A percentile compares a stretch with the other conserved stretches of the same genome.
Evolutionary conservation across 2,888 invertebrate genomes (phyloP).

Genomic region (Hirtodrosophila histrioides): DNA sequence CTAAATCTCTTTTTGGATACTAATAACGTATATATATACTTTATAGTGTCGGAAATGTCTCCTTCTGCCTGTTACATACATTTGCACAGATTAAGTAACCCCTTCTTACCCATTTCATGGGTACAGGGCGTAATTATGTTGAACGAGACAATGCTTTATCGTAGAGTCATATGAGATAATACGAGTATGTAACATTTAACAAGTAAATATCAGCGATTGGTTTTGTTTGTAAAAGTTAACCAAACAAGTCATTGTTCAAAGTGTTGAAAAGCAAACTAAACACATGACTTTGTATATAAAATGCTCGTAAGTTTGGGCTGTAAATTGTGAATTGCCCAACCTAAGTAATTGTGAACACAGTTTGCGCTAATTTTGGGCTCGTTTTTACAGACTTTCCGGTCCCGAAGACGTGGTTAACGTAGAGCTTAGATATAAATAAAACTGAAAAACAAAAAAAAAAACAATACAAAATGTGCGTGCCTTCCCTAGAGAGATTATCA

Average conservation of each 20-base stretch:
- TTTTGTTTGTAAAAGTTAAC: background rate
- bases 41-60: too few species aligned
- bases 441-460: conserved; percentile 6
- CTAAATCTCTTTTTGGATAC: too few species aligned
- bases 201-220: background rate
- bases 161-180: background rate
- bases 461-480: conserved; percentile 32
- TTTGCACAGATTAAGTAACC: too few species aligned
- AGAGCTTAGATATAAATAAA: conserved; percentile 12
- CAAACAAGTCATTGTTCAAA: background rate
- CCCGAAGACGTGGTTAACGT: conserved; percentile 24
- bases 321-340: conserved; percentile 34
- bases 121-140: too few species aligned
- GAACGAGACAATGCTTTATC: too few species aligned
- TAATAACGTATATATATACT: too few species aligned
- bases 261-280: conserved; percentile 1
- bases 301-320: conserved; percentile 10
- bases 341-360: conserved; percentile 36
- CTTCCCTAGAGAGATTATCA: conserved; percentile 48
- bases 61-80: too few species aligned
- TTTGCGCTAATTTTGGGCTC: background rate
- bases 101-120: too few species aligned
- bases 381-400: conserved; percentile 40
- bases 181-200: background rate
- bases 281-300: conserved; percentile 4